phyloP scores from a whole-genome alignment of 1,140 invertebrate genomes.

The Halictus rubicundus region DNA sequence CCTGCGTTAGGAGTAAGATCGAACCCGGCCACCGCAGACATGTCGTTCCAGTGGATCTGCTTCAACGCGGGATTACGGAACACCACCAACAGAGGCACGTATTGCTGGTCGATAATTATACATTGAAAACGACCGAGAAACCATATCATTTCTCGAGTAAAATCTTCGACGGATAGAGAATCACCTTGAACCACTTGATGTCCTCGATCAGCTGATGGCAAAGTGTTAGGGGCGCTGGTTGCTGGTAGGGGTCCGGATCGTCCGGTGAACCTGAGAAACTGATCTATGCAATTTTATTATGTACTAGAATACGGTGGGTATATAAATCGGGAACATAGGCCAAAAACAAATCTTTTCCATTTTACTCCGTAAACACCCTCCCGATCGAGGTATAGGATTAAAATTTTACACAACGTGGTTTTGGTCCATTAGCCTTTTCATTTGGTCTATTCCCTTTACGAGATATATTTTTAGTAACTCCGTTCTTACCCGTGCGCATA shows the following conservation, averaged over 20 bases:
- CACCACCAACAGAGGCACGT: slow-evolving; percentile 85
- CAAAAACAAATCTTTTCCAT: too few relatives aligned
- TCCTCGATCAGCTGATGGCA: slow-evolving; percentile 80
- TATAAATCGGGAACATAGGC: too few relatives aligned
- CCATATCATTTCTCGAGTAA: not conserved
- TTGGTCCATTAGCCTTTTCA: too few relatives aligned
- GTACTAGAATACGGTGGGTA: too few relatives aligned
- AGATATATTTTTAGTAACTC: too few relatives aligned
- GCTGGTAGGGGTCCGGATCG: slow-evolving; percentile 81
- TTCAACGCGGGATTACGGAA: slow-evolving; percentile 86
- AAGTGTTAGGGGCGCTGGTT: slow-evolving; percentile 83
- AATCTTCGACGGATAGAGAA: slow-evolving; percentile 61
- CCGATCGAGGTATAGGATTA: too few relatives aligned
- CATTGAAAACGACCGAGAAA: not conserved
- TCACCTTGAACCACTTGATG: slow-evolving; percentile 83
- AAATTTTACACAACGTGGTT: too few relatives aligned
- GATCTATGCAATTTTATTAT: slow-evolving; percentile 63
- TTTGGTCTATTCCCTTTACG: too few relatives aligned
- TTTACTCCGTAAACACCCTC: too few relatives aligned
- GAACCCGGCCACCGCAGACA: slow-evolving; percentile 84
- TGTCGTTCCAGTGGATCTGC: slow-evolving; percentile 87
- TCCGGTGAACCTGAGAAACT: slow-evolving; percentile 79
- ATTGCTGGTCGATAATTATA: slow-evolving; percentile 79
- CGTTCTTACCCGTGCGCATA: slow-evolving; percentile 81
- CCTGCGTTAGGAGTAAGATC: slow-evolving; percentile 85